Base-by-base conservation (phyloP, 1,140 invertebrate genomes). In the Mamestra configurata region DNA sequence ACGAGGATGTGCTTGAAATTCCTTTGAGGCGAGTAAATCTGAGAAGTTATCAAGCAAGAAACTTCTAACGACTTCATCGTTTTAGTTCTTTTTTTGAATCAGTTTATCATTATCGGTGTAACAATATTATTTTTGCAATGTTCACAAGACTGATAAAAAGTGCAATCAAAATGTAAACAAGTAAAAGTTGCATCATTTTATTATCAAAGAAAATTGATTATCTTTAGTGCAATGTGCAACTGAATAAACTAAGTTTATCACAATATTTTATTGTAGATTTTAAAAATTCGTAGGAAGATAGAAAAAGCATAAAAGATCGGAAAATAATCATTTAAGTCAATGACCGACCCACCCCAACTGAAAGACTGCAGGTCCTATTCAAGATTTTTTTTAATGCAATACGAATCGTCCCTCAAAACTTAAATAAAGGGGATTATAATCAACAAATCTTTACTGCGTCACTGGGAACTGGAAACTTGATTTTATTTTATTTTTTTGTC, bases 401-500 rank as follows among this genome's bases (percentile, higher is more conserved):
- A 49, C 40, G 20, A 46, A 22, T 27, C 20, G 18, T n/a, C 66
- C 20, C 40, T 46, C 20, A 27, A 22, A 70, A 49, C 11, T 70
- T 49, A 27, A 46, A 49, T 31, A 64, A 61, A 59, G 51, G 55
- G 57, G 35, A 57, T 35, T 35, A 31, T 73, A 73, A 64, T 76
- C 40, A 64, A 76, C 64, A 71, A 64, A 76, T 64, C 40, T 76
- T 61, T 76, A 76, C 22, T 37, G 18, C 68, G 27, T 61, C 72
- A 76, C 46, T 20, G 73, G 35, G 46, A 37, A 51, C 20, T 46
- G 43, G 43, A 4, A 49, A 43, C 57, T 46, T 46, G 11, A 59
- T 61, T 57, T 59, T 61, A 64, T 80, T 80, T 71, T 77, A 70
- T 80, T 71, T 77, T 57, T 80, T 77, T 37, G 66, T 73, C 75